phyloP scores from a whole-genome alignment of 2,797 vertebrate species.

The Pseudopleuronectes americanus region DNA sequence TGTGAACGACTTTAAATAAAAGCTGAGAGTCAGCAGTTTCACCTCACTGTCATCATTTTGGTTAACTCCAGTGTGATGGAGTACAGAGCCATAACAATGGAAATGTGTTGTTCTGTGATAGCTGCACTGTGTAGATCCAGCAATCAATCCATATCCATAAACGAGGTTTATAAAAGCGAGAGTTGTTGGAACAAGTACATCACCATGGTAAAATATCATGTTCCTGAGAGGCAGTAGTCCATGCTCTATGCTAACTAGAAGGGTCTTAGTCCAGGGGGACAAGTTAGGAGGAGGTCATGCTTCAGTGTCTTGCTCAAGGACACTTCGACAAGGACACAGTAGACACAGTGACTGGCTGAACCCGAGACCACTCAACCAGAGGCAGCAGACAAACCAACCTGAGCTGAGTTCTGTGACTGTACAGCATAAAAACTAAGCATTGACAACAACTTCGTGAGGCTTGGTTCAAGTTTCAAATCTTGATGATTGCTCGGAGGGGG shows the following conservation, averaged over 20 bases:
- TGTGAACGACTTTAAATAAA: neutral
- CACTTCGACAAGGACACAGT: conserved; percentile 25
- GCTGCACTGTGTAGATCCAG: neutral
- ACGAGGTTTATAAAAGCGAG: neutral
- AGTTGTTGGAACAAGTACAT: neutral
- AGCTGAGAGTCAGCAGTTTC: neutral
- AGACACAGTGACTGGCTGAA: conserved; percentile 11
- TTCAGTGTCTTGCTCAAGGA: conserved; percentile 50
- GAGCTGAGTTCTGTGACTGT: conserved; percentile 6
- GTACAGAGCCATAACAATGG: neutral
- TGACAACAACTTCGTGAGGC: neutral
- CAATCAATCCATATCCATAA: neutral
- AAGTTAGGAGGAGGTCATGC: conserved; percentile 31
- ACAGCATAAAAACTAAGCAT: neutral
- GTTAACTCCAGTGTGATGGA: neutral
- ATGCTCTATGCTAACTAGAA: conserved; percentile 5
- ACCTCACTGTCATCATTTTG: neutral
- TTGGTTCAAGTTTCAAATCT: conserved; percentile 9
- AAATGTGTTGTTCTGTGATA: neutral
- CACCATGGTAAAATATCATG: neutral
- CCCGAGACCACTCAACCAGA: conserved; percentile 45
- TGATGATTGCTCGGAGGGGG: conserved; percentile 6
- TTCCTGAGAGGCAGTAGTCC: neutral
- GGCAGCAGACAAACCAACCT: neutral
- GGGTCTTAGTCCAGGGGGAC: conserved; percentile 23